These are phyloP conservation scores for Syrista parreyssii DNA, from an alignment of 2,888 invertebrate genomes.

Conservation along the genomic window DNA sequence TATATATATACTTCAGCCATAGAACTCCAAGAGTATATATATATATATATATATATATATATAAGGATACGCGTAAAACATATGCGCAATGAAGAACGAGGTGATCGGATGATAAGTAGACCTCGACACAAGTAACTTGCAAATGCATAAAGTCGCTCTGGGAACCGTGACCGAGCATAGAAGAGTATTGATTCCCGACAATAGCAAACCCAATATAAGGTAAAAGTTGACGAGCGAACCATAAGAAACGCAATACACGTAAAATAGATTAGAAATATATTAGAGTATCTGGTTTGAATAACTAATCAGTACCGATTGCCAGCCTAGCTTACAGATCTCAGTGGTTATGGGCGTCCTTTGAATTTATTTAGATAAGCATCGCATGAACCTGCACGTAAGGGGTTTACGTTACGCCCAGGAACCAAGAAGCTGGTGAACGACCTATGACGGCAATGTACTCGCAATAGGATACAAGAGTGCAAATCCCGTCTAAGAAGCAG, in stretches of 20 bases:
- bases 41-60: neutral
- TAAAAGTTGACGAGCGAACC: too few relatives aligned
- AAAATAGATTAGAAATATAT: too few relatives aligned
- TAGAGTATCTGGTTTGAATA: too few relatives aligned
- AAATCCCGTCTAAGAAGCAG: neutral
- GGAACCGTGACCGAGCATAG: neutral
- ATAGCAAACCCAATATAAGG: too few relatives aligned
- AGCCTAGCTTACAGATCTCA: too few relatives aligned
- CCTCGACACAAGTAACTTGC: neutral
- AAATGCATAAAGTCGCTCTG: neutral
- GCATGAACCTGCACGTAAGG: neutral
- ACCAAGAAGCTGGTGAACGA: neutral
- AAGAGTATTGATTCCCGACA: too few relatives aligned
- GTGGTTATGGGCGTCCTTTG: neutral
- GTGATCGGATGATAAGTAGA: conserved; percentile 4
- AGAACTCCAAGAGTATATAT: too few relatives aligned
- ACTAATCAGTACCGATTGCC: too few relatives aligned
- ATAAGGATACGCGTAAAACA: neutral
- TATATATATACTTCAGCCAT: neutral
- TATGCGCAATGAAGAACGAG: neutral
- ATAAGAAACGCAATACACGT: too few relatives aligned
- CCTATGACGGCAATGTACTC: conserved; percentile 3
- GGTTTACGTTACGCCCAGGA: neutral
- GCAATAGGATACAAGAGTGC: neutral
- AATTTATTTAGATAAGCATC: neutral